A percentile compares a stretch with the other conserved stretches of the same genome.
phyloP scores from a whole-genome alignment of 1,140 invertebrate species.

The Gonioctena quinquepunctata region DNA sequence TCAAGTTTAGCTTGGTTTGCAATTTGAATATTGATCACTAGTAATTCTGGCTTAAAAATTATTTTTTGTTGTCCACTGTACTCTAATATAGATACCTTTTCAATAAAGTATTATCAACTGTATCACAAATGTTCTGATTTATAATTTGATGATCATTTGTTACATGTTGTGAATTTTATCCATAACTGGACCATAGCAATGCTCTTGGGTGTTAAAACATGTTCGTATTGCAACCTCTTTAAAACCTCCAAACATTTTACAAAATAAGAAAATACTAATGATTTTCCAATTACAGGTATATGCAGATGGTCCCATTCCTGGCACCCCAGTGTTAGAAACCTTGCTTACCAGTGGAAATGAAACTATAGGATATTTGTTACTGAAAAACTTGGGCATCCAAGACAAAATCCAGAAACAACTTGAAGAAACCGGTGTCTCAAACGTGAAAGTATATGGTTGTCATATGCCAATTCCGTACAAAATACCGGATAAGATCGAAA shows the following conservation, averaged over 20 bases:
- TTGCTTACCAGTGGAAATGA: constrained; percentile 81
- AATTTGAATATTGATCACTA: no score
- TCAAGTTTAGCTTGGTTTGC: no score
- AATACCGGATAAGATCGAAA: constrained; percentile 53
- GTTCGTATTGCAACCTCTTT: no score
- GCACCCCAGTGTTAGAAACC: constrained; percentile 75
- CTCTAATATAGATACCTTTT: no score
- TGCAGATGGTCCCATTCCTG: constrained; percentile 76
- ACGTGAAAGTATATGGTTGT: constrained; percentile 71
- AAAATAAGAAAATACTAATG: no score
- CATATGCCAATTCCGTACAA: constrained; percentile 60
- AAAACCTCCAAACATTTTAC: no score
- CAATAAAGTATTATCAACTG: not conserved
- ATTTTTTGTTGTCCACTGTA: no score
- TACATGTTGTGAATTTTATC: no score
- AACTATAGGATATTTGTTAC: constrained; percentile 84
- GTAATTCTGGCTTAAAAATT: no score
- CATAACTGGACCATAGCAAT: no score
- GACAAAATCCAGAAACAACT: constrained; percentile 54
- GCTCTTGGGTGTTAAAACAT: no score
- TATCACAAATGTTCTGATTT: not conserved
- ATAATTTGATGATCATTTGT: no score
- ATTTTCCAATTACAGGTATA: constrained; percentile 42
- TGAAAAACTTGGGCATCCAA: constrained; percentile 89
- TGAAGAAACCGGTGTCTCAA: constrained; percentile 5